Conservation (phyloP, 1,140 invertebrate species). For the Kradibia gibbosae region DNA sequence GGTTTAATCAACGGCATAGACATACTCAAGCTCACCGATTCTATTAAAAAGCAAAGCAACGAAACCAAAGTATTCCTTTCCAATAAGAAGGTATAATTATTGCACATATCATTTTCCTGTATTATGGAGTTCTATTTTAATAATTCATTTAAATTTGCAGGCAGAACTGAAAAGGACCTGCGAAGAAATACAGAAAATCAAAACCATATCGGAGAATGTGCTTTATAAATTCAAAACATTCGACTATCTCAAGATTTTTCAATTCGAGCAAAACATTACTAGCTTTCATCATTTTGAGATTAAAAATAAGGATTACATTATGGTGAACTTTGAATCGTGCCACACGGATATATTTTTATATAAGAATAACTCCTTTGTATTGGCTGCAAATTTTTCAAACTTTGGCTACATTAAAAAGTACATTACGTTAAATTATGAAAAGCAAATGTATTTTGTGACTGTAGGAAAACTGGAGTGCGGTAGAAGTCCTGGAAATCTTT, state of each 20-base stretch:
- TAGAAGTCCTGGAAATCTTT: constrained; percentile 63
- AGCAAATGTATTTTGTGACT: constrained; percentile 64
- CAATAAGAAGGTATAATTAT: constrained; percentile 57
- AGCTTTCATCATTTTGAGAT: constrained; percentile 62
- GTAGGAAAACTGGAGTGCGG: constrained; percentile 52
- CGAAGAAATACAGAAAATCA: constrained; percentile 57
- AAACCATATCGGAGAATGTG: constrained; percentile 59
- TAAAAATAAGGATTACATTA: constrained; percentile 61
- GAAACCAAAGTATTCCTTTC: constrained; percentile 53
- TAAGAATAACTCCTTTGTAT: constrained; percentile 53
- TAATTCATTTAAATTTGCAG: constrained; percentile 50
- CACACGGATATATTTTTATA: constrained; percentile 55
- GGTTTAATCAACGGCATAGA: constrained; percentile 61
- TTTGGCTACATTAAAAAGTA: constrained; percentile 62
- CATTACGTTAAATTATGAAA: constrained; percentile 57
- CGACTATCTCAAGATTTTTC: constrained; percentile 63
- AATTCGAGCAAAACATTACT: constrained; percentile 60
- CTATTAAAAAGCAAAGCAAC: constrained; percentile 52
- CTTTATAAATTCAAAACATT: constrained; percentile 70
- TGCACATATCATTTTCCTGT: constrained; percentile 6
- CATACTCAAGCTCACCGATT: constrained; percentile 53
- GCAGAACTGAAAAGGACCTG: constrained; percentile 60
- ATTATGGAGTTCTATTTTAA: too few relatives aligned
- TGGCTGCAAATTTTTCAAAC: constrained; percentile 46
- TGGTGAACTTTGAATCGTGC: constrained; percentile 64